These are phyloP conservation scores for Triplophysa siluroides DNA, from an alignment of 2,113 vertebrate species.

Conservation along the genomic window DNA sequence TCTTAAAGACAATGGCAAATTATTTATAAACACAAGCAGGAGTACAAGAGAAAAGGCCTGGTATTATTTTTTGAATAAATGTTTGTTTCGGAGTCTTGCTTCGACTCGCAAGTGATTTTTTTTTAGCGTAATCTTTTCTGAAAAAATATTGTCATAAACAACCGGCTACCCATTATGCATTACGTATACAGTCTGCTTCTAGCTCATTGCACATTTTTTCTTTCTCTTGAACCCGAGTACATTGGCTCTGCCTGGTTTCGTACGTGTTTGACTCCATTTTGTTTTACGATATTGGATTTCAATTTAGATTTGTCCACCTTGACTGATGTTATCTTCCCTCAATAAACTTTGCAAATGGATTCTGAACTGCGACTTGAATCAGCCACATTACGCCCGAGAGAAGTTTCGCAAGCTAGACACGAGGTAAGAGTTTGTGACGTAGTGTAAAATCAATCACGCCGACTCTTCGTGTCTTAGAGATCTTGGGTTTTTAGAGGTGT, in stretches of 20 bases:
- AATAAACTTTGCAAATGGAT: slow-evolving; percentile 25
- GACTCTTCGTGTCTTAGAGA: neutral
- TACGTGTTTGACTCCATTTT: neutral
- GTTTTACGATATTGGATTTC: slow-evolving; percentile 17
- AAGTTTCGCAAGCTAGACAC: neutral
- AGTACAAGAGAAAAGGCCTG: slow-evolving; percentile 1
- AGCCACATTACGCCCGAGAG: neutral
- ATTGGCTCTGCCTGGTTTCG: slow-evolving; percentile 1
- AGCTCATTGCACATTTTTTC: neutral
- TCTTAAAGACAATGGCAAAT: slow-evolving; percentile 43
- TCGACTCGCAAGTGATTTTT: neutral
- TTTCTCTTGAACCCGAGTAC: neutral
- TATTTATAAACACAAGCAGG: slow-evolving; percentile 51
- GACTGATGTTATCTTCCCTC: slow-evolving; percentile 27
- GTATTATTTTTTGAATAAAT: neutral
- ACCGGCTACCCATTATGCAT: neutral
- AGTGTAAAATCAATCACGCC: slow-evolving; percentile 8
- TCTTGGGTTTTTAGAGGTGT: neutral
- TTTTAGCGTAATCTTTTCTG: no score
- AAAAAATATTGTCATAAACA: neutral
- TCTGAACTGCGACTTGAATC: slow-evolving; percentile 32
- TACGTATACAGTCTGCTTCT: neutral
- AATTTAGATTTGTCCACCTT: slow-evolving; percentile 25
- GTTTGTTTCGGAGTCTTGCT: neutral
- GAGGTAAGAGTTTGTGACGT: neutral